These are phyloP conservation scores for Thera britannica DNA, from an alignment of 2,888 invertebrate genomes.

Conservation along the genomic window DNA sequence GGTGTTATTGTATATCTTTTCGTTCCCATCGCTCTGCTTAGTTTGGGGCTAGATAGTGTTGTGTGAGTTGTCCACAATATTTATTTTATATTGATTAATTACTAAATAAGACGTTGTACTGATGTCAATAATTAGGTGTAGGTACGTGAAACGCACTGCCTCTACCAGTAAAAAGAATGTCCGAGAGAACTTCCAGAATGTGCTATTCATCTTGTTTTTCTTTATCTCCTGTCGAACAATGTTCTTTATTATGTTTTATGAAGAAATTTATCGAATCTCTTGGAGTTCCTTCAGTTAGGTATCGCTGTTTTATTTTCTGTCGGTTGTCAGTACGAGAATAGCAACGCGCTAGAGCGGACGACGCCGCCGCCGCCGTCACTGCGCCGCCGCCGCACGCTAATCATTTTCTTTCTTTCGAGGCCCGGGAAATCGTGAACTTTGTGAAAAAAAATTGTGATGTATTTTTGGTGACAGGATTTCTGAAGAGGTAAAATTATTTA, in stretches of 20 bases:
- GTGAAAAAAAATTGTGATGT: constrained; percentile 29
- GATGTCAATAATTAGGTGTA: neutral
- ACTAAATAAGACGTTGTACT: too few species aligned
- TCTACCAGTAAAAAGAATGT: neutral
- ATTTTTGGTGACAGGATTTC: constrained; percentile 2
- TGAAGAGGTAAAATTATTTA: constrained; percentile 16
- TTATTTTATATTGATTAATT: too few species aligned
- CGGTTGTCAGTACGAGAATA: constrained; percentile 58
- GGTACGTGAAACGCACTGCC: neutral
- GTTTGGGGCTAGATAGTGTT: too few species aligned
- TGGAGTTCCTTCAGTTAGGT: constrained; percentile 60
- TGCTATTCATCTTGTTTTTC: constrained; percentile 29
- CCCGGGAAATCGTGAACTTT: constrained; percentile 29
- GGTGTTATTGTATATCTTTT: too few species aligned
- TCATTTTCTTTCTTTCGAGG: constrained; percentile 14
- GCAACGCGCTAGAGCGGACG: constrained; percentile 59
- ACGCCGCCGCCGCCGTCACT: constrained; percentile 3
- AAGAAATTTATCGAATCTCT: constrained; percentile 52
- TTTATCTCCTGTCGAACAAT: constrained; percentile 47
- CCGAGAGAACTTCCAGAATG: neutral
- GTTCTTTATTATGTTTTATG: constrained; percentile 49
- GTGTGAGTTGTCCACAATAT: too few species aligned
- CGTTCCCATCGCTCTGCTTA: too few species aligned
- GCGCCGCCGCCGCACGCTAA: constrained; percentile 18
- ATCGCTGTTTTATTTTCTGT: constrained; percentile 61